These are phyloP conservation scores for Yponomeuta evonymella DNA, from an alignment of 2,888 invertebrate species.

Conservation along the genomic window DNA sequence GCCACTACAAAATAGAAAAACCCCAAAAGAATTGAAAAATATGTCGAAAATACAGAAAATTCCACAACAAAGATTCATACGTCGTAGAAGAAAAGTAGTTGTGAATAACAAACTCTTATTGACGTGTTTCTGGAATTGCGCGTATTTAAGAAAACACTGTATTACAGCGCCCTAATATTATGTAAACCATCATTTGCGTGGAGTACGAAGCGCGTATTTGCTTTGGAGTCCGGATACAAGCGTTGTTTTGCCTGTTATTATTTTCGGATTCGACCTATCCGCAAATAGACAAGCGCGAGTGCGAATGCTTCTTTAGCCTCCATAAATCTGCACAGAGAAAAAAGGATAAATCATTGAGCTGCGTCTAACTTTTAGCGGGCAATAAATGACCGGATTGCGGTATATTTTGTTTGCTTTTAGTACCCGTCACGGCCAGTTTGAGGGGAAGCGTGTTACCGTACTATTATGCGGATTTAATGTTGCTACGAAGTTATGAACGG, in stretches of 20 bases:
- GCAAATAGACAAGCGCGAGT: slow-evolving; percentile 53
- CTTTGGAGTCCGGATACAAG: slow-evolving; percentile 49
- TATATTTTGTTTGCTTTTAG: slow-evolving; percentile 33
- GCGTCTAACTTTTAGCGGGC: slow-evolving; percentile 38
- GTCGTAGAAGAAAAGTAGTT: too few species aligned
- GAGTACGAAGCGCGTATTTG: slow-evolving; percentile 20
- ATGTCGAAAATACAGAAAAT: too few species aligned
- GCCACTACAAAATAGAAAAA: too few species aligned
- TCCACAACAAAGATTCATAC: too few species aligned
- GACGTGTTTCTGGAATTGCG: too few species aligned
- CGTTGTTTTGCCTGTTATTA: slow-evolving; percentile 57
- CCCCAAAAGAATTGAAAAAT: too few species aligned
- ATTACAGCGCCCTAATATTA: not conserved
- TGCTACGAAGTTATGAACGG: not conserved
- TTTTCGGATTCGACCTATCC: slow-evolving; percentile 36
- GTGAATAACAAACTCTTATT: too few species aligned
- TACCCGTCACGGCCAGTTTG: slow-evolving; percentile 23
- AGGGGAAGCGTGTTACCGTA: slow-evolving; percentile 8
- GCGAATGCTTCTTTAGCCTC: slow-evolving; percentile 47
- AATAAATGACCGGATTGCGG: slow-evolving; percentile 35
- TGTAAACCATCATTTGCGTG: not conserved
- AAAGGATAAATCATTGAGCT: slow-evolving; percentile 45
- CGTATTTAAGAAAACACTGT: too few species aligned
- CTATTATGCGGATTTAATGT: slow-evolving; percentile 15
- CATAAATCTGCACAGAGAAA: slow-evolving; percentile 47